These are phyloP conservation scores for Cepaea hortensis DNA, from an alignment of 2,888 invertebrate species.

Conservation along the genomic window DNA sequence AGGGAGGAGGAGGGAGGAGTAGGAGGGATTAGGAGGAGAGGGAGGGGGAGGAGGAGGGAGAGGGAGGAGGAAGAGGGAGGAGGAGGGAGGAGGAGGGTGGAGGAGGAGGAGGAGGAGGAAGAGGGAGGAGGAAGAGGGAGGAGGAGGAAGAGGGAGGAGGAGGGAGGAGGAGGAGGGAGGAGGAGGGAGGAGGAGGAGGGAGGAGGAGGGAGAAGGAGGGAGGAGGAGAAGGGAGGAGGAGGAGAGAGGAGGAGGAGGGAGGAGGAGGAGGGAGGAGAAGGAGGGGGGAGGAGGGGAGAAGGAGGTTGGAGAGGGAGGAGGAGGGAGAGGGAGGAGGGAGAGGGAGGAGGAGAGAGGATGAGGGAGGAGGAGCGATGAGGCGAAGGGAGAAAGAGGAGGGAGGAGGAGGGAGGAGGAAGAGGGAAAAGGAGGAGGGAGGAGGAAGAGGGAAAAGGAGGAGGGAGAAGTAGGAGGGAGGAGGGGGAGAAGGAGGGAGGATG, in stretches of 20 bases:
- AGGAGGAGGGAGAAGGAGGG: conserved; percentile 1
- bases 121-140: conserved; percentile 27
- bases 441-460: not conserved
- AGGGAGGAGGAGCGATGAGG: not conserved
- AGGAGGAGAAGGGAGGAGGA: not conserved
- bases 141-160: conserved; percentile 7
- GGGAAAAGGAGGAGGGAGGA: not conserved
- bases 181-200: not conserved
- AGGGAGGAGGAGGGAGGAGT: too few species aligned
- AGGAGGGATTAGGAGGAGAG: too few species aligned
- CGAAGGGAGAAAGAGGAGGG: not conserved
- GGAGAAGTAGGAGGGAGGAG: not conserved
- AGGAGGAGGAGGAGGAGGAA: conserved; percentile 2
- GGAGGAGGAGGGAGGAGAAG: not conserved
- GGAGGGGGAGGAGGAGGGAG: too few species aligned
- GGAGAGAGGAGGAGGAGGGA: not conserved
- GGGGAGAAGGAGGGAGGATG: not conserved
- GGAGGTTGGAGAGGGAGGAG: not conserved
- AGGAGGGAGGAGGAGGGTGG: not conserved
- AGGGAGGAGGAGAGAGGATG: conserved; percentile 4
- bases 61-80: not conserved
- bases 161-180: conserved; percentile 11
- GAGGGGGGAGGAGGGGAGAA: not conserved
- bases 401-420: not conserved
- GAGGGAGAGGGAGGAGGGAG: not conserved